A percentile compares a stretch with the other conserved stretches of the same genome.
Evolutionary conservation across 2,888 invertebrate genomes (phyloP).

Genomic region (Steinernema carpocapsae): DNA sequence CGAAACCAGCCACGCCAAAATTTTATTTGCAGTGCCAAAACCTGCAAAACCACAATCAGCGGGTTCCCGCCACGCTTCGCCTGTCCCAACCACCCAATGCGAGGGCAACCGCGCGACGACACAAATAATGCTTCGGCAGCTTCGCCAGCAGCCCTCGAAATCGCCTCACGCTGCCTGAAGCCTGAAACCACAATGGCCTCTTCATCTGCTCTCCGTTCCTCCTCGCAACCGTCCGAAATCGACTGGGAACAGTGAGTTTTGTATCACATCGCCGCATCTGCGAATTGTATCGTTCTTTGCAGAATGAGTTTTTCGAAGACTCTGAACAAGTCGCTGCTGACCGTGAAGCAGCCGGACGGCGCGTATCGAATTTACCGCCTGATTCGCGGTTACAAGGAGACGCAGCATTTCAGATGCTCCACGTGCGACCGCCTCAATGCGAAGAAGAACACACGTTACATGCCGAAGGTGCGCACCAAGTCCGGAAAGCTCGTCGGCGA

Average conservation of each 20-base stretch:
- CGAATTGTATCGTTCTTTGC: background rate
- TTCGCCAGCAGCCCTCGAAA: too few relatives aligned
- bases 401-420: constrained; percentile 26
- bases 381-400: constrained; percentile 21
- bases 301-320: constrained; percentile 28
- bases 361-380: constrained; percentile 4
- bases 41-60: too few relatives aligned
- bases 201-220: too few relatives aligned
- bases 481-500: constrained; percentile 22
- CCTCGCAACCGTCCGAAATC: background rate
- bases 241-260: constrained; percentile 30
- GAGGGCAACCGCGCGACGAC: too few relatives aligned
- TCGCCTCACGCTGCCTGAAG: too few relatives aligned
- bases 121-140: too few relatives aligned
- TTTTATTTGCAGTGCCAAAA: too few relatives aligned
- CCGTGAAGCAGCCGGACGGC: constrained; percentile 29
- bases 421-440: constrained; percentile 27
- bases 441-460: constrained; percentile 28
- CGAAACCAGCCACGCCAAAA: too few relatives aligned
- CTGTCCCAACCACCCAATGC: too few relatives aligned
- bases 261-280: background rate
- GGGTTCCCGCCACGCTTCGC: too few relatives aligned
- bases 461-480: constrained; percentile 30
- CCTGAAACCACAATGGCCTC: too few relatives aligned
- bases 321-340: constrained; percentile 21